These are phyloP conservation scores for Mixornis gularis DNA, from an alignment of 2,113 vertebrate species.

Conservation along the genomic window DNA sequence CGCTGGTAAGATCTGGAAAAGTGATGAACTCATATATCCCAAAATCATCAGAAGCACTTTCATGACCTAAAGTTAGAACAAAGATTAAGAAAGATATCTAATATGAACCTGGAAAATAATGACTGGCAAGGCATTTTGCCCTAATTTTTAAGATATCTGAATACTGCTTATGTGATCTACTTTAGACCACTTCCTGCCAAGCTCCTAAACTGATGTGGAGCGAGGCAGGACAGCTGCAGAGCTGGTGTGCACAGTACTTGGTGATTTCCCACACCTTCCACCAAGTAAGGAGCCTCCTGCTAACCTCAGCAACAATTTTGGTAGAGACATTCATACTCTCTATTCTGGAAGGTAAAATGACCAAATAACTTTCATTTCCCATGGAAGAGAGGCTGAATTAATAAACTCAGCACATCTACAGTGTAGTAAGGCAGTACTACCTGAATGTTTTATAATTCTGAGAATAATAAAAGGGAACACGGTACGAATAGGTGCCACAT, in stretches of 20 bases:
- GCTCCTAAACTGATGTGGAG: neutral
- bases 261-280: neutral
- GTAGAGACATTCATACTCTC: neutral
- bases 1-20: constrained; percentile 79
- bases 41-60: constrained; percentile 91
- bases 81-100: neutral
- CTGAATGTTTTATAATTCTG: neutral
- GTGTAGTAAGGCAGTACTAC: neutral
- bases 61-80: constrained; percentile 79
- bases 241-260: neutral
- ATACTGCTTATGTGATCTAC: neutral
- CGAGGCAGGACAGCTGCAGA: neutral
- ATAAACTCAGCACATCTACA: neutral
- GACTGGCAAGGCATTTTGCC: neutral
- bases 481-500: neutral
- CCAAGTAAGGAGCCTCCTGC: neutral
- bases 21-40: constrained; percentile 95
- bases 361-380: neutral
- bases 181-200: neutral
- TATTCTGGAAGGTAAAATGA: neutral
- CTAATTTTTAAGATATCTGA: neutral
- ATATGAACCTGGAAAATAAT: neutral
- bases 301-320: neutral
- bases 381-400: neutral
- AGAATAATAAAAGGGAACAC: neutral